These are phyloP conservation scores for Hoplodrina blanda DNA, from an alignment of 2,888 invertebrate genomes.

Conservation along the genomic window DNA sequence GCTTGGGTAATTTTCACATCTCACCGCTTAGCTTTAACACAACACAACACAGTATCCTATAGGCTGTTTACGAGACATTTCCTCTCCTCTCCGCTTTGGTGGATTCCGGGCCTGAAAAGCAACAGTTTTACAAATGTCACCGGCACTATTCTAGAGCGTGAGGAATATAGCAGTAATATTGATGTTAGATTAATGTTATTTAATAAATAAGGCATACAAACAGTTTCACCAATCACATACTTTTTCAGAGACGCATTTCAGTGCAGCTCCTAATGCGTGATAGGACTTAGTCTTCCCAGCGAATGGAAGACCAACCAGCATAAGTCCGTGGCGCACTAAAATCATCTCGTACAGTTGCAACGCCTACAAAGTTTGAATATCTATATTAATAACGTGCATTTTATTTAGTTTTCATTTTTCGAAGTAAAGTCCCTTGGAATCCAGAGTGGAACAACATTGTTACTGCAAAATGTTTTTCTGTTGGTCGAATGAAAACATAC, in stretches of 20 bases:
- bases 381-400: background rate
- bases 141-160: too few relatives aligned
- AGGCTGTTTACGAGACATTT: too few relatives aligned
- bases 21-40: too few relatives aligned
- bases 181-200: too few relatives aligned
- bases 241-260: constrained; percentile 94
- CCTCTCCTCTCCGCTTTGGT: too few relatives aligned
- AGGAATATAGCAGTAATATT: too few relatives aligned
- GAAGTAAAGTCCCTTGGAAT: background rate
- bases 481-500: too few relatives aligned
- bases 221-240: constrained; percentile 73
- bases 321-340: constrained; percentile 97
- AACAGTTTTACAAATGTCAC: too few relatives aligned
- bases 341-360: constrained; percentile 98
- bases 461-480: background rate
- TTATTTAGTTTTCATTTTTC: background rate
- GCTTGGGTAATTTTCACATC: too few relatives aligned
- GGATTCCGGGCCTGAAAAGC: too few relatives aligned
- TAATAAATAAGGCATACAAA: background rate
- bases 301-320: constrained; percentile 98
- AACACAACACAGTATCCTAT: too few relatives aligned
- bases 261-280: constrained; percentile 94
- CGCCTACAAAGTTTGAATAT: constrained; percentile 69
- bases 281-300: constrained; percentile 98
- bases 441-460: background rate